Evolutionary conservation across 2,797 vertebrate species (phyloP).

Genomic region (Xiphorhynchus erythropygius): DNA sequence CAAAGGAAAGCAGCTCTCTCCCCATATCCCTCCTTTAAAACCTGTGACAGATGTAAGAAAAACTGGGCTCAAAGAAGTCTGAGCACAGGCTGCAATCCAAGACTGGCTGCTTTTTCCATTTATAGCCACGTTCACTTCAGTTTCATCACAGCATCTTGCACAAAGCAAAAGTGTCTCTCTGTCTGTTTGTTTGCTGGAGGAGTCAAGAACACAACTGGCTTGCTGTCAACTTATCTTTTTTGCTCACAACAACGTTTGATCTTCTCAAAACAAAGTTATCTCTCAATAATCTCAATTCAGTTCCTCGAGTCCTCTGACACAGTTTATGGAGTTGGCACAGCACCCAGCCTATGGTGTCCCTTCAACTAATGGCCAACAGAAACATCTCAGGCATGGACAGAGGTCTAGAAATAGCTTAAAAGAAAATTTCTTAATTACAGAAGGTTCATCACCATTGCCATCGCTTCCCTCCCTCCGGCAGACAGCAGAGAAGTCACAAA

Average conservation of each 20-base stretch:
- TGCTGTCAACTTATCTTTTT: constrained; percentile 34
- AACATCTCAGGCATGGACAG: constrained; percentile 40
- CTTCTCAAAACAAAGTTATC: constrained; percentile 68
- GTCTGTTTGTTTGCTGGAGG: constrained; percentile 54
- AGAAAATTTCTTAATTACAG: constrained; percentile 23
- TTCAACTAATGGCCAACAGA: constrained; percentile 53
- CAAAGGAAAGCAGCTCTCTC: background rate
- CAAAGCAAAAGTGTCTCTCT: background rate
- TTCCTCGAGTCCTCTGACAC: constrained; percentile 7
- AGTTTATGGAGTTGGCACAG: constrained; percentile 54
- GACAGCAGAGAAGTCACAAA: constrained; percentile 22
- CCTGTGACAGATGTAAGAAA: constrained; percentile 31
- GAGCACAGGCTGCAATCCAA: constrained; percentile 63
- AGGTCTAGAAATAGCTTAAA: constrained; percentile 50
- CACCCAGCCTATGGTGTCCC: constrained; percentile 34
- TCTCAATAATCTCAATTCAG: constrained; percentile 19
- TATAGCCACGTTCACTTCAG: constrained; percentile 60
- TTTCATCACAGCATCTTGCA: constrained; percentile 6
- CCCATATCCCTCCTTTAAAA: background rate
- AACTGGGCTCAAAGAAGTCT: background rate
- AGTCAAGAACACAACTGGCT: constrained; percentile 52
- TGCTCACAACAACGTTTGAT: constrained; percentile 38
- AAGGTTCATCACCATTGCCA: constrained; percentile 56
- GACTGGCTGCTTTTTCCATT: constrained; percentile 62
- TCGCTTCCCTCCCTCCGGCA: background rate